Percentiles rank a stretch among this genome's conserved stretches.
Conservation (phyloP, 35 echinoderm and acorn worm species). For the Apostichopus parvimensis region DNA sequence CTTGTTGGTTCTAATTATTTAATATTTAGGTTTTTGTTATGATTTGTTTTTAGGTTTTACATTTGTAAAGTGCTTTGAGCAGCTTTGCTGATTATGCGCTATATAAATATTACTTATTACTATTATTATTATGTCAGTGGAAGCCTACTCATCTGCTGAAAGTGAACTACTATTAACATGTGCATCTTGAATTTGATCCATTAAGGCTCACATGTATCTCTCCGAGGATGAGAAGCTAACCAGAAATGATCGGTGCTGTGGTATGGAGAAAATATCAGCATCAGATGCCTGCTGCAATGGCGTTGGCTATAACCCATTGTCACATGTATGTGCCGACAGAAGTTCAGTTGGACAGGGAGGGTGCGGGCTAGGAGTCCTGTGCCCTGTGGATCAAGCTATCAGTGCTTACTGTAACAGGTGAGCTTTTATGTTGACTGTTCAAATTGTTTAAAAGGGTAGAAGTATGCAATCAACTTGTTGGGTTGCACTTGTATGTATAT, state of each 20-base stretch:
- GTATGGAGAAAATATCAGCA: conserved; percentile 71
- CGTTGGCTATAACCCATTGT: conserved; percentile 82
- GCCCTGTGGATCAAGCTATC: conserved; percentile 72
- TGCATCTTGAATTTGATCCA: background rate
- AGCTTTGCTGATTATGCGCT: too few relatives aligned
- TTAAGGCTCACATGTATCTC: conserved; percentile 70
- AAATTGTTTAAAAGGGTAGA: too few relatives aligned
- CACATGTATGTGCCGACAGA: conserved; percentile 88
- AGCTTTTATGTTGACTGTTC: too few relatives aligned
- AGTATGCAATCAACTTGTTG: too few relatives aligned
- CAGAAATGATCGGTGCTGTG: conserved; percentile 93
- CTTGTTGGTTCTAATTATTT: too few relatives aligned
- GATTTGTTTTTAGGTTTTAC: too few relatives aligned
- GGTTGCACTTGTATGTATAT: too few relatives aligned
- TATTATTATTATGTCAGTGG: too few relatives aligned
- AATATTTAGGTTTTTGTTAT: too few relatives aligned
- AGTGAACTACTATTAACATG: background rate
- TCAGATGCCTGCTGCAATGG: conserved; percentile 89
- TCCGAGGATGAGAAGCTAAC: conserved; percentile 61
- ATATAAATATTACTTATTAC: too few relatives aligned
- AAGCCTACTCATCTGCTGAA: too few relatives aligned
- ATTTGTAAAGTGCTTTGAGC: too few relatives aligned
- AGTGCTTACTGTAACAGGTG: conserved; percentile 89
- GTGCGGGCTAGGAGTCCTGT: conserved; percentile 81
- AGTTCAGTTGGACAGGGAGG: conserved; percentile 64